Percentiles rank a stretch among this genome's conserved stretches.
Conservation (phyloP, 1,140 invertebrate species). For the Dryas iulia region DNA sequence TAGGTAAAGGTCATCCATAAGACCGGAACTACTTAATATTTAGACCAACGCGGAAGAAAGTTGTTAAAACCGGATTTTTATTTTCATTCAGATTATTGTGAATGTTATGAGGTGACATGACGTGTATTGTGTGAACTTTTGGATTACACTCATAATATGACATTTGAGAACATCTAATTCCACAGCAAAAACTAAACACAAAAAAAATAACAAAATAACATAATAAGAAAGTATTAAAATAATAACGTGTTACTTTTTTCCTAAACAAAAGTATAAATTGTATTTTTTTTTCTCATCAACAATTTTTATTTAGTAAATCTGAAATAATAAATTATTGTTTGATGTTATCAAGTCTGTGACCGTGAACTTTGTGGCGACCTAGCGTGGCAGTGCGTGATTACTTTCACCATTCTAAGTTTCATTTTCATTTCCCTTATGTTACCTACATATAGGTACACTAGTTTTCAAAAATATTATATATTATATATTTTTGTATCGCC, state of each 20-base stretch:
- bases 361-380: not conserved
- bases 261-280: no score
- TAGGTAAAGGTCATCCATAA: constrained; percentile 38
- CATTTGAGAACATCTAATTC: not conserved
- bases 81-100: constrained; percentile 35
- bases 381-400: not conserved
- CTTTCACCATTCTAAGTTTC: constrained; percentile 9
- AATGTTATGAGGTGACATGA: constrained; percentile 4
- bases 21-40: constrained; percentile 35
- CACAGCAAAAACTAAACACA: not conserved
- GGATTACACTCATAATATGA: not conserved
- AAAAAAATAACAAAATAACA: no score
- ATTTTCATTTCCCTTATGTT: constrained; percentile 3
- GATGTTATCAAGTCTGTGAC: not conserved
- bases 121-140: not conserved
- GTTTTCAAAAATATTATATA: no score
- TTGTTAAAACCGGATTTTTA: constrained; percentile 65
- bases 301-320: no score
- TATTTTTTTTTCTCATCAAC: no score
- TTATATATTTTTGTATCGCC: no score
- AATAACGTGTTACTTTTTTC: no score
- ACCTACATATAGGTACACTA: not conserved
- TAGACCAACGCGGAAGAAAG: constrained; percentile 56
- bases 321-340: not conserved
- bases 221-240: no score